These are phyloP conservation scores for Dendrocincla tyrannina DNA, from an alignment of 2,797 vertebrate genomes.

Conservation along the genomic window DNA sequence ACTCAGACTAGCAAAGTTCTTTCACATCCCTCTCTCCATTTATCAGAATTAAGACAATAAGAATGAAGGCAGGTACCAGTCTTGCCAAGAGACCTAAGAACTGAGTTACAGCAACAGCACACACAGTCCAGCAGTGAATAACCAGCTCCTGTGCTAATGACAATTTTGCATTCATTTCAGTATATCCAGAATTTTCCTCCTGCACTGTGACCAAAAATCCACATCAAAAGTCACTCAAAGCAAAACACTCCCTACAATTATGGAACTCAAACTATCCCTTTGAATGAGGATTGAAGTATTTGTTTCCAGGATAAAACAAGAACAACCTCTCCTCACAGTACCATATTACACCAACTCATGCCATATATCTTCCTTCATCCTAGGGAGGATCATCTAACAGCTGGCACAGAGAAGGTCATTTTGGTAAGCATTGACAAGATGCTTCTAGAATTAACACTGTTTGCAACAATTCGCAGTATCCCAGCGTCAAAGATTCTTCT, in stretches of 20 bases:
- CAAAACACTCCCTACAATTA: conserved; percentile 40
- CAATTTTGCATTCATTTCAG: background rate
- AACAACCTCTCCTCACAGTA: background rate
- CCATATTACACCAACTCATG: background rate
- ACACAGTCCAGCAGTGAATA: background rate
- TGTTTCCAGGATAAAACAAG: background rate
- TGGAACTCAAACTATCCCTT: background rate
- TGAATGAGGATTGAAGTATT: background rate
- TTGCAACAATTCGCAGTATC: background rate
- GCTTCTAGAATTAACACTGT: background rate
- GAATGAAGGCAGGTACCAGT: background rate
- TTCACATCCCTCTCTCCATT: background rate
- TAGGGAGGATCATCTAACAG: background rate
- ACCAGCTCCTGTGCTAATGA: background rate
- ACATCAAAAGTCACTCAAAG: conserved; percentile 41
- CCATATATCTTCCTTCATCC: background rate
- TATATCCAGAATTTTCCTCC: background rate
- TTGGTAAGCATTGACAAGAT: background rate
- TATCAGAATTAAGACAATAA: background rate
- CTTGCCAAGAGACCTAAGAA: background rate
- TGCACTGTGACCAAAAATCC: background rate
- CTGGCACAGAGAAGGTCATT: background rate
- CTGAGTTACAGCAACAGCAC: background rate
- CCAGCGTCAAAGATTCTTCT: background rate
- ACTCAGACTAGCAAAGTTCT: background rate